Evolutionary conservation across 2,888 invertebrate species (phyloP).

Genomic region (Lithosia quadra): DNA sequence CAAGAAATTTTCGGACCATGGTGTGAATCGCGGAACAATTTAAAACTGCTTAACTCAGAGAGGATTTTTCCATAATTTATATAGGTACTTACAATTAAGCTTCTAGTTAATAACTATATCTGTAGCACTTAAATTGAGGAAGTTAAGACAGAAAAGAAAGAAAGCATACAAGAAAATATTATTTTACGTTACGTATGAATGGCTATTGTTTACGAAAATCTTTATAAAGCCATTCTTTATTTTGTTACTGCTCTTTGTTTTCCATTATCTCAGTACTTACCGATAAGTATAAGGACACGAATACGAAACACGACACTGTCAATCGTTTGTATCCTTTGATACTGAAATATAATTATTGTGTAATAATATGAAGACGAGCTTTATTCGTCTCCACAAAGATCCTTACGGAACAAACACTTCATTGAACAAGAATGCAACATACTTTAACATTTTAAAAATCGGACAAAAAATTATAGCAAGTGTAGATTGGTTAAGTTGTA

Average conservation of each 20-base stretch:
- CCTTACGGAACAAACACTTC: background rate
- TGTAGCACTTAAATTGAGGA: background rate
- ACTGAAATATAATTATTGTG: background rate
- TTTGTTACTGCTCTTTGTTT: constrained; percentile 25
- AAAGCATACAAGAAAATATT: background rate
- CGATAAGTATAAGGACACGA: constrained; percentile 11
- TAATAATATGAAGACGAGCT: background rate
- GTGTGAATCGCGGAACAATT: no score
- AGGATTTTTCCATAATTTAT: no score
- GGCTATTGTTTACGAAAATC: constrained; percentile 12
- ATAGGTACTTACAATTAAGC: no score
- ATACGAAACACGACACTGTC: background rate
- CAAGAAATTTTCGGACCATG: no score
- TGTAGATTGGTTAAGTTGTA: background rate
- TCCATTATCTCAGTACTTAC: constrained; percentile 17
- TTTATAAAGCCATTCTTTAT: background rate
- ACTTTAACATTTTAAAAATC: background rate
- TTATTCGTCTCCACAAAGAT: background rate
- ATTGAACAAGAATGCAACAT: background rate
- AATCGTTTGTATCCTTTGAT: background rate
- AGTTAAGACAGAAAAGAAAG: background rate
- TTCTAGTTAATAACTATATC: background rate
- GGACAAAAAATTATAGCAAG: background rate
- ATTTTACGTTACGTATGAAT: background rate
- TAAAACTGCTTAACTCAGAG: no score